Conservation (phyloP, 2,113 vertebrate genomes). For the Pseudonaja textilis region DNA sequence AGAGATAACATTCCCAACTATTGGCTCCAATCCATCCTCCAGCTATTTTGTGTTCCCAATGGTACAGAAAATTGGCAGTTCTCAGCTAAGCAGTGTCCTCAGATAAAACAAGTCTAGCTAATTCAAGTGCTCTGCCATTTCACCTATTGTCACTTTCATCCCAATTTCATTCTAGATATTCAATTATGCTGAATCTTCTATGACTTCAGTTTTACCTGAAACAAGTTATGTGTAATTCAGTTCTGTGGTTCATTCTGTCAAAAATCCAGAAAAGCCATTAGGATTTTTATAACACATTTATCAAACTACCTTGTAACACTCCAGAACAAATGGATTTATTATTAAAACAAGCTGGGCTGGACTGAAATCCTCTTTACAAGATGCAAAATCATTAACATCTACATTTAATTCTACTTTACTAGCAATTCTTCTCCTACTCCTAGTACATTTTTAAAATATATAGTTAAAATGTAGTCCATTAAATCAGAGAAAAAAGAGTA, state of each 20-base stretch:
- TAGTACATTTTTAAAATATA: rapidly evolving
- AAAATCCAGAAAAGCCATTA: neutral
- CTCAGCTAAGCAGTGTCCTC: rapidly evolving
- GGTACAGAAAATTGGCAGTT: neutral
- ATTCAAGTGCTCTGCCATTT: neutral
- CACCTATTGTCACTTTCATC: neutral
- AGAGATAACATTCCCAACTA: neutral
- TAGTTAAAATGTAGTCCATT: neutral
- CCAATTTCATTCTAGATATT: constrained; percentile 8
- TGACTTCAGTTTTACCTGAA: neutral
- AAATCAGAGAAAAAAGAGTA: neutral
- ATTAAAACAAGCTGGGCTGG: neutral
- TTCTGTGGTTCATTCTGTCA: neutral
- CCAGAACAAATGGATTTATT: neutral
- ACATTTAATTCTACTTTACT: neutral
- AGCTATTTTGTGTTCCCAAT: neutral
- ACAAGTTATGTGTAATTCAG: neutral
- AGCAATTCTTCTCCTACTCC: neutral
- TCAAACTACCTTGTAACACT: neutral
- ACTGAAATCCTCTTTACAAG: neutral
- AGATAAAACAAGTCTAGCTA: neutral
- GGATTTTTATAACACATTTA: neutral
- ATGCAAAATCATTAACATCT: neutral
- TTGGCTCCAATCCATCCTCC: neutral
- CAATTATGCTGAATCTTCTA: constrained; percentile 3